These are phyloP conservation scores for Morbakka virulenta DNA, from an alignment of 30 jellyfish, hydroid and myxozoan genomes.

Conservation along the genomic window DNA sequence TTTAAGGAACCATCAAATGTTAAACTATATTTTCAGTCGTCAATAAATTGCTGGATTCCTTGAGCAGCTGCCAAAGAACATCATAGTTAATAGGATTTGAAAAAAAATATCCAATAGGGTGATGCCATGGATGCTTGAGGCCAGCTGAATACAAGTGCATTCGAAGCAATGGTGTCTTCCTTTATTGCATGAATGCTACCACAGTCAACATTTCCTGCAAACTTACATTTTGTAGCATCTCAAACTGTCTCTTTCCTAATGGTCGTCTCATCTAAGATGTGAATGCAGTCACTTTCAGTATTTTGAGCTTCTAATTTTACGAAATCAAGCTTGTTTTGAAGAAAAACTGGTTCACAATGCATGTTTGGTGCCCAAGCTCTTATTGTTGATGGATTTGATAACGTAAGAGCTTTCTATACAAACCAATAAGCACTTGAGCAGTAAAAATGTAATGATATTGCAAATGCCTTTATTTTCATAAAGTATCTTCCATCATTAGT, in stretches of 20 bases:
- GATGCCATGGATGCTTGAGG: constrained; percentile 29
- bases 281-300: background rate
- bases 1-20: constrained; percentile 7
- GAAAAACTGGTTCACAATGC: constrained; percentile 44
- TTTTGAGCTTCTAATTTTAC: background rate
- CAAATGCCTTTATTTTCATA: constrained; percentile 8
- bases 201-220: constrained; percentile 35
- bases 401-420: constrained; percentile 13
- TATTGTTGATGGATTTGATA: constrained; percentile 33
- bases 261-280: constrained; percentile 33
- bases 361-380: constrained; percentile 35
- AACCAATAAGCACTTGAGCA: constrained; percentile 19
- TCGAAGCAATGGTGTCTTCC: constrained; percentile 28
- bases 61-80: background rate
- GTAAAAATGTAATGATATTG: constrained; percentile 12
- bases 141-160: constrained; percentile 33
- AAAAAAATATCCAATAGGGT: constrained; percentile 38
- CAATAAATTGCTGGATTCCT: constrained; percentile 12
- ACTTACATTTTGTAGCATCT: constrained; percentile 10
- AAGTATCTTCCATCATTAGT: background rate
- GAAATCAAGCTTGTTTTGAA: too few species aligned
- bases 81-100: background rate
- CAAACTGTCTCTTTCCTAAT: constrained; percentile 1
- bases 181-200: constrained; percentile 5
- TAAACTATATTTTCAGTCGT: constrained; percentile 14